phyloP scores from a whole-genome alignment of 2,113 vertebrate species.

The Nycticebus coucang region DNA sequence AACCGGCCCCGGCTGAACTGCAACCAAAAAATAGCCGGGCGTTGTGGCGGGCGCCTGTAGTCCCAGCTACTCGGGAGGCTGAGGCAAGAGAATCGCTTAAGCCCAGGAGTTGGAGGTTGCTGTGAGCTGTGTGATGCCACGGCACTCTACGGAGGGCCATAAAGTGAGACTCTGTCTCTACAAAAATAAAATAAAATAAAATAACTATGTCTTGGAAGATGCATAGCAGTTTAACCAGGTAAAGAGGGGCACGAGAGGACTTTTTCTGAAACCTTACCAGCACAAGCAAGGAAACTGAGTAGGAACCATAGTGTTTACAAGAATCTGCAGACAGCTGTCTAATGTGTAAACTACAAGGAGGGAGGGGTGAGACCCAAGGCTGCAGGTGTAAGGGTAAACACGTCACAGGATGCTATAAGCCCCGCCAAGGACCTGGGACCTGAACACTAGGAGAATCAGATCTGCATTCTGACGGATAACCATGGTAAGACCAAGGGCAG shows the following conservation, averaged over 20 bases:
- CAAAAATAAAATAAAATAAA: too few relatives aligned
- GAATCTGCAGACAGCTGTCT: fast-evolving
- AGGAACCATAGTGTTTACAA: neutral
- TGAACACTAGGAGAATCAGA: neutral
- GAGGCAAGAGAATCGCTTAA: too few relatives aligned
- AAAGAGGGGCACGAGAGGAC: neutral
- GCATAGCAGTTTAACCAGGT: neutral
- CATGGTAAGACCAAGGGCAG: neutral
- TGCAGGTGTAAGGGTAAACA: neutral
- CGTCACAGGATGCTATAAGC: neutral
- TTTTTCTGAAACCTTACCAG: neutral
- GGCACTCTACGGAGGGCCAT: too few relatives aligned
- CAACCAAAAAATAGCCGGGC: too few relatives aligned
- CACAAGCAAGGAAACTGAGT: neutral
- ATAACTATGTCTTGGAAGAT: neutral
- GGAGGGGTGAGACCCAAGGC: neutral
- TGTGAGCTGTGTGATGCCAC: too few relatives aligned
- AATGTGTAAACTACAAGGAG: neutral
- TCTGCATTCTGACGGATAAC: neutral
- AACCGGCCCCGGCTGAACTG: too few relatives aligned
- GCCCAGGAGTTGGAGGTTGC: too few relatives aligned
- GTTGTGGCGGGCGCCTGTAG: too few relatives aligned
- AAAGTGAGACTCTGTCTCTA: too few relatives aligned
- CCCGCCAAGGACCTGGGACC: neutral
- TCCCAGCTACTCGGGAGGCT: too few relatives aligned